Conservation (phyloP, 1,140 invertebrate species). For the Notospermus geniculatus region DNA sequence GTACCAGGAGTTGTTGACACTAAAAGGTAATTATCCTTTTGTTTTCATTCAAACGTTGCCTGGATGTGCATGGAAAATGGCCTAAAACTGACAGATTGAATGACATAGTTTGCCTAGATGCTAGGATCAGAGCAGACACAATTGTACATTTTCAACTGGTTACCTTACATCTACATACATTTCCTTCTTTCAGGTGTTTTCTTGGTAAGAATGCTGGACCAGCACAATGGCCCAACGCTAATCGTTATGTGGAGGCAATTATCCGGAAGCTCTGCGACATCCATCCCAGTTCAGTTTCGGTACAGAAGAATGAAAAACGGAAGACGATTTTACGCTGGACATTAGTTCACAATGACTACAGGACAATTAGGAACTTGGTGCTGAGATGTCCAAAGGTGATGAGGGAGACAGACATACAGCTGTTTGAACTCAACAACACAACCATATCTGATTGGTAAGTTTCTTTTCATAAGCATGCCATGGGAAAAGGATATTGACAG, state of each 20-base stretch:
- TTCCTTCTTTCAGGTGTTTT: too few species aligned
- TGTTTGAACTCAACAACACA: conserved; percentile 2
- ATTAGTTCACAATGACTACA: background rate
- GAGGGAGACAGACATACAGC: background rate
- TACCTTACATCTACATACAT: too few species aligned
- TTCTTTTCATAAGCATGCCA: background rate
- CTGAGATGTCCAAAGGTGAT: background rate
- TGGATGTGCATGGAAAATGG: too few species aligned
- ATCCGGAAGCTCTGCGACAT: background rate
- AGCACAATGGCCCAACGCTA: conserved; percentile 3
- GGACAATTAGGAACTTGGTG: background rate
- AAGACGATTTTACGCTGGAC: background rate
- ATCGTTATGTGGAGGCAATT: conserved; percentile 3
- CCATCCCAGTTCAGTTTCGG: background rate
- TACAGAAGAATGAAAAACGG: background rate
- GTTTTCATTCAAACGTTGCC: too few species aligned
- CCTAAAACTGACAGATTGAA: too few species aligned
- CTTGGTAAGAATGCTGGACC: background rate
- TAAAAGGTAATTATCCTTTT: too few species aligned
- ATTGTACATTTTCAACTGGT: too few species aligned
- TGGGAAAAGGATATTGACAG: background rate
- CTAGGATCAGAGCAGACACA: too few species aligned
- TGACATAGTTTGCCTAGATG: too few species aligned
- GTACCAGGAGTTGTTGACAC: too few species aligned
- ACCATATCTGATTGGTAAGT: background rate